These are phyloP conservation scores for Gallinago paraguaiae DNA, from an alignment of 2,113 vertebrate species.

Conservation along the genomic window DNA sequence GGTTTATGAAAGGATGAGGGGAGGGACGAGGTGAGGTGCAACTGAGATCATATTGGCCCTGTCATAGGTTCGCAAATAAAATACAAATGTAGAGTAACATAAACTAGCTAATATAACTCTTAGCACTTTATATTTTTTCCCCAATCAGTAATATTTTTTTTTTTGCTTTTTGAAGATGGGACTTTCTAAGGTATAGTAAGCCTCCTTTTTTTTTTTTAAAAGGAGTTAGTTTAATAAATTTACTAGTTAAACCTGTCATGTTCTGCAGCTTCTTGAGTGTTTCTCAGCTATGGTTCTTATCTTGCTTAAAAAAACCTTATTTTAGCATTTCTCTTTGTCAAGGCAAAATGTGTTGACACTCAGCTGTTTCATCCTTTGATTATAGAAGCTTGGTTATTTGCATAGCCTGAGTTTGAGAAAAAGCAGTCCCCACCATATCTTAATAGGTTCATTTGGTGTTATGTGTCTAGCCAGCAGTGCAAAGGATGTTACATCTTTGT, in stretches of 20 bases:
- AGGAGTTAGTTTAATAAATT: background rate
- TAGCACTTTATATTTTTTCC: background rate
- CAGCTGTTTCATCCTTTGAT: background rate
- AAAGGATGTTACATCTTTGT: background rate
- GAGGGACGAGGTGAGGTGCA: background rate
- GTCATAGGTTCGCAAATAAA: background rate
- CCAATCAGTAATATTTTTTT: background rate
- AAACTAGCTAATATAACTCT: background rate
- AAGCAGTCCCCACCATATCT: background rate
- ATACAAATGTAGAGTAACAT: background rate
- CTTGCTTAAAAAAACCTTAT: accelerated
- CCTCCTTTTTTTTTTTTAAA: background rate
- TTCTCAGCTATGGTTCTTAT: background rate
- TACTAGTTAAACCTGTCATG: background rate
- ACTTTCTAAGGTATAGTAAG: background rate
- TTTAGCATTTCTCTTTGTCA: background rate
- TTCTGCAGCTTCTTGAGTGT: background rate
- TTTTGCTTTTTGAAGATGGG: background rate
- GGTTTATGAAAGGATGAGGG: background rate
- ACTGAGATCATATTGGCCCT: background rate
- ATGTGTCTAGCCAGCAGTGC: background rate
- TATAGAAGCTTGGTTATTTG: background rate
- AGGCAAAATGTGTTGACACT: background rate
- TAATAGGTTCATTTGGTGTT: background rate
- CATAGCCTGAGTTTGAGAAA: background rate